Percentiles rank a stretch among this genome's conserved stretches.
Evolutionary conservation across 64 coral and sea anemone genomes (phyloP).

Genomic region (Orbicella faveolata): DNA sequence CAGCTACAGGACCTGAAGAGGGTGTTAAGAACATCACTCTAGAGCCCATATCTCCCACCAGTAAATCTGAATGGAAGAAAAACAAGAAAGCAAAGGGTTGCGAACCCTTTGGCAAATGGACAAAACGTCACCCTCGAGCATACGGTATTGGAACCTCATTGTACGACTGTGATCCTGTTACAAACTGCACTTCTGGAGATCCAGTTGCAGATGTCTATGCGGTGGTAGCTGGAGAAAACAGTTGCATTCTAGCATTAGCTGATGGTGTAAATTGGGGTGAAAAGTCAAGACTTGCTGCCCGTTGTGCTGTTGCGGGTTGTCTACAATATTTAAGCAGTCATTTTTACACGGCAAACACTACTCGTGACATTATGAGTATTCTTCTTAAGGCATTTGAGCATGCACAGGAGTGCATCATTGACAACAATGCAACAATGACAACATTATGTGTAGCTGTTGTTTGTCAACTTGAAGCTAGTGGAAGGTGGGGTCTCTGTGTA

Average conservation of each 20-base stretch:
- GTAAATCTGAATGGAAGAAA: conserved; percentile 11
- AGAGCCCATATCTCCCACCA: neutral
- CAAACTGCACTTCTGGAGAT: conserved; percentile 64
- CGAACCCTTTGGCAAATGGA: conserved; percentile 69
- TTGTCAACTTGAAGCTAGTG: conserved; percentile 67
- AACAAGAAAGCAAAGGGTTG: neutral
- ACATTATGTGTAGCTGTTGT: conserved; percentile 88
- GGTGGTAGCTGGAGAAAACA: conserved; percentile 83
- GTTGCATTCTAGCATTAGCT: conserved; percentile 86
- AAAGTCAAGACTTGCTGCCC: conserved; percentile 87
- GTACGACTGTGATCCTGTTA: conserved; percentile 77
- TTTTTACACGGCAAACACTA: conserved; percentile 59
- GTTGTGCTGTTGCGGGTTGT: conserved; percentile 84
- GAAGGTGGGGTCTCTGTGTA: conserved; percentile 81
- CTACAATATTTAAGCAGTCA: conserved; percentile 73
- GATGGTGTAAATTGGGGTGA: conserved; percentile 97
- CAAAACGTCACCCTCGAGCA: conserved; percentile 54
- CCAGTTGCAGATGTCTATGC: conserved; percentile 93
- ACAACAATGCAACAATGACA: conserved; percentile 85
- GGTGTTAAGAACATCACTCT: conserved; percentile 67
- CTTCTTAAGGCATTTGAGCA: conserved; percentile 76
- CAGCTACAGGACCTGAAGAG: conserved; percentile 73
- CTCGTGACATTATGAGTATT: conserved; percentile 70
- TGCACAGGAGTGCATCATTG: conserved; percentile 83
- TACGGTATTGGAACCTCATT: conserved; percentile 85